Percentiles rank a stretch among this genome's conserved stretches.
These are phyloP conservation scores for Clarias laeviceps DNA, from an alignment of 2,797 vertebrate species.

Conservation along the genomic window DNA sequence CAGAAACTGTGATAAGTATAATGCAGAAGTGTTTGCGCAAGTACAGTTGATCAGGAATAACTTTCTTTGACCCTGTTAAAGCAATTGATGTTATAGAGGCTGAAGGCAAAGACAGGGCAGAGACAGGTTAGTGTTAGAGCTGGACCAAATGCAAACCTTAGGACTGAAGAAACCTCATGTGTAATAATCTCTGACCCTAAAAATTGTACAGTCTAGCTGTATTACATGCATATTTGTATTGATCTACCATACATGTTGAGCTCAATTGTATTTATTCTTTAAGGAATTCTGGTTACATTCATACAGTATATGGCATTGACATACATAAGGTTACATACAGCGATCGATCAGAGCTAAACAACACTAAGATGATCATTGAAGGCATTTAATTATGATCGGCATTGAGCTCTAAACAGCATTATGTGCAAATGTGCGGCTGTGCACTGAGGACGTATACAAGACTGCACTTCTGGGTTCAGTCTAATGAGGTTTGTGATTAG, in stretches of 20 bases:
- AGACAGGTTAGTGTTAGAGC: background rate
- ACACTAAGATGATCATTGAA: background rate
- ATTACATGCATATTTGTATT: background rate
- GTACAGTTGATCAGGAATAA: background rate
- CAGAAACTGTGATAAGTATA: background rate
- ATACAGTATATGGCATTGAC: background rate
- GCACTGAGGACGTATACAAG: background rate
- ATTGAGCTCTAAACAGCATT: background rate
- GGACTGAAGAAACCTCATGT: background rate
- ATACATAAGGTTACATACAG: background rate
- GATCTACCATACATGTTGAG: background rate
- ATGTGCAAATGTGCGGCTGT: background rate
- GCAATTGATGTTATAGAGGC: background rate
- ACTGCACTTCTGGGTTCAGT: constrained; percentile 52
- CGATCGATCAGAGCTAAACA: background rate
- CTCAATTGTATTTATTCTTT: background rate
- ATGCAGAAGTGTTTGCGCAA: background rate
- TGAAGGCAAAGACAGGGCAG: background rate
- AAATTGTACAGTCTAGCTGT: too few species aligned
- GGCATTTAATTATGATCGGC: constrained; percentile 34
- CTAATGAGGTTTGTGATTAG: constrained; percentile 63
- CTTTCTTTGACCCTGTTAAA: background rate
- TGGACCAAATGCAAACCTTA: background rate
- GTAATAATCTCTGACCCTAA: background rate
- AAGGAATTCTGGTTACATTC: background rate